Conservation (phyloP, 1,140 invertebrate genomes). For the Neodiprion fabricii region DNA sequence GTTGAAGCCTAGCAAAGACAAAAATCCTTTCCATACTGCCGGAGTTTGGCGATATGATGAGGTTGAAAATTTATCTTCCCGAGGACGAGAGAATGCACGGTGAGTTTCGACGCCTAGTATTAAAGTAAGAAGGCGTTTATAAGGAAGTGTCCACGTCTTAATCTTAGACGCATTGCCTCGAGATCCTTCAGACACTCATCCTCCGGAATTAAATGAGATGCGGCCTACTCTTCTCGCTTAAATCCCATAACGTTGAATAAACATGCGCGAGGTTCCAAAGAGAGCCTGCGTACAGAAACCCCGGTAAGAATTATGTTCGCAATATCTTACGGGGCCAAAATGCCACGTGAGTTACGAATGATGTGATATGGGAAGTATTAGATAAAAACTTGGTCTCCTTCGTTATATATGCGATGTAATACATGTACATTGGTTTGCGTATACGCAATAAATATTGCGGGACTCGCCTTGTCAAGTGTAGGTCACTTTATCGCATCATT, state of each 20-base stretch:
- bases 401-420: too few species aligned
- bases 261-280: constrained; percentile 19
- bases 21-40: too few species aligned
- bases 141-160: background rate
- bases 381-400: background rate
- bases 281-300: constrained; percentile 13
- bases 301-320: constrained; percentile 28
- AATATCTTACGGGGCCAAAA: constrained; percentile 26
- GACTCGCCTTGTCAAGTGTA: too few species aligned
- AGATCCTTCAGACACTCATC: background rate
- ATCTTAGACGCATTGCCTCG: background rate
- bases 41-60: too few species aligned
- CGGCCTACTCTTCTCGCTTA: constrained; percentile 7
- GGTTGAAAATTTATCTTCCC: too few species aligned
- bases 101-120: too few species aligned
- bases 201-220: background rate
- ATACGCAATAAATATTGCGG: too few species aligned
- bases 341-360: constrained; percentile 5
- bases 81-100: too few species aligned
- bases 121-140: background rate
- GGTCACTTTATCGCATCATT: too few species aligned
- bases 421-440: too few species aligned
- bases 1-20: too few species aligned
- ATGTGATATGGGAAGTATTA: background rate
- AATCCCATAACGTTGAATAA: constrained; percentile 31